phyloP scores from a whole-genome alignment of 2,888 invertebrate genomes.

The Lobophora halterata region DNA sequence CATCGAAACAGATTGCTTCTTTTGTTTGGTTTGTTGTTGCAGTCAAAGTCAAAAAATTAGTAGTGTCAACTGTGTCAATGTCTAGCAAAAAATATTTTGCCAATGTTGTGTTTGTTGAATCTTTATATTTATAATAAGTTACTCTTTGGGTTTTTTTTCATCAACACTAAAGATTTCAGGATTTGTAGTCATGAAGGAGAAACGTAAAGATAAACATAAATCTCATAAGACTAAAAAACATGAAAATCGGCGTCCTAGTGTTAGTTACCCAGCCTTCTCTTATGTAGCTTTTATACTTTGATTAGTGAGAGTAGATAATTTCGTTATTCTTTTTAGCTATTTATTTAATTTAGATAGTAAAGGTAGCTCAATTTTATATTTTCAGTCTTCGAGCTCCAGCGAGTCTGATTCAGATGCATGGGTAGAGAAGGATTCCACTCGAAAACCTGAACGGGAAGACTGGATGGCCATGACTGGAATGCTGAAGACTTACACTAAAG shows the following conservation, averaged over 20 bases:
- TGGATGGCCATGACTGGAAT: constrained; percentile 89
- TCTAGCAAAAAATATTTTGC: no score
- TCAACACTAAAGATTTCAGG: no score
- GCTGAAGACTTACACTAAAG: constrained; percentile 68
- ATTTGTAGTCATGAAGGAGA: constrained; percentile 43
- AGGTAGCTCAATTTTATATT: no score
- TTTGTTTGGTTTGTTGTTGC: no score
- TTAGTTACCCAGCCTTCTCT: constrained; percentile 34
- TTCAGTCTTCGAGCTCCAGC: constrained; percentile 57
- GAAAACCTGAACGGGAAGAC: constrained; percentile 80
- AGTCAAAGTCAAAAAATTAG: no score
- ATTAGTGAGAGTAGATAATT: no score
- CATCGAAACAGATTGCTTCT: no score
- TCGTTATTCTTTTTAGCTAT: no score
- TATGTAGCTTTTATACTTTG: background rate
- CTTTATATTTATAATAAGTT: no score
- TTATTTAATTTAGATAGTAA: constrained; percentile 9
- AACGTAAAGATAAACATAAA: constrained; percentile 52
- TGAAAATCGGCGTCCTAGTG: constrained; percentile 40
- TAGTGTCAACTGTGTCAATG: no score
- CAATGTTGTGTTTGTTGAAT: no score
- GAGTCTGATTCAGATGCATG: constrained; percentile 76
- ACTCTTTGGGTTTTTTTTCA: no score
- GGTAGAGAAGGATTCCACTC: constrained; percentile 77
- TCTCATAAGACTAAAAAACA: constrained; percentile 49